A percentile compares a stretch with the other conserved stretches of the same genome.
Conservation (phyloP, 2,888 invertebrate species). For the Erpobdella octoculata region DNA sequence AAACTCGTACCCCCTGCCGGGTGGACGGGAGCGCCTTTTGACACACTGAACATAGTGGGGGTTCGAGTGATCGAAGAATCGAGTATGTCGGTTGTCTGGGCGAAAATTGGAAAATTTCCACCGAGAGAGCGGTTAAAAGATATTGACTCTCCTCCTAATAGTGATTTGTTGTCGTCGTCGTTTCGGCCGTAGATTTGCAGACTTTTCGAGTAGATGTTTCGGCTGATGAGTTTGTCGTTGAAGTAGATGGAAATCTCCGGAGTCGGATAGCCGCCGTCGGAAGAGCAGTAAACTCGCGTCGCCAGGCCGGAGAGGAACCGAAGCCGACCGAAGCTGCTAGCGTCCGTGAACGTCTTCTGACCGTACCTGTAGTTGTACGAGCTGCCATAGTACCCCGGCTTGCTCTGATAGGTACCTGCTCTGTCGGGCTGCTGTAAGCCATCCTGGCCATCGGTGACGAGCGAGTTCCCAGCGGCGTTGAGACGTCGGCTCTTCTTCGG, state of each 20-base stretch:
- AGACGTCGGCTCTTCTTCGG: no score
- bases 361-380: neutral
- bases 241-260: neutral
- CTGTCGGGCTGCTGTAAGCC: no score
- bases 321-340: neutral
- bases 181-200: no score
- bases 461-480: no score
- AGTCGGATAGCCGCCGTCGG: neutral
- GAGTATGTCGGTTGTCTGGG: no score
- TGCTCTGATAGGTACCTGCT: no score
- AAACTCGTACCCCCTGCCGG: neutral
- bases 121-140: no score
- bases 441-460: no score
- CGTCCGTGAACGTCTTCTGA: neutral
- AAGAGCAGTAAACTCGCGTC: conserved; percentile 4
- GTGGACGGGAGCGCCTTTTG: neutral
- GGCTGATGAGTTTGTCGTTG: conserved; percentile 5
- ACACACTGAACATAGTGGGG: neutral
- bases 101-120: no score
- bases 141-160: neutral
- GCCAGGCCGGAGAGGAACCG: neutral
- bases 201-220: neutral
- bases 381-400: no score
- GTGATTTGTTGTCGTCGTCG: conserved; percentile 1
- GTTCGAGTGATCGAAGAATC: neutral